Base-by-base conservation (phyloP, 2,797 vertebrate species). In the Peromyscus nudipes region DNA sequence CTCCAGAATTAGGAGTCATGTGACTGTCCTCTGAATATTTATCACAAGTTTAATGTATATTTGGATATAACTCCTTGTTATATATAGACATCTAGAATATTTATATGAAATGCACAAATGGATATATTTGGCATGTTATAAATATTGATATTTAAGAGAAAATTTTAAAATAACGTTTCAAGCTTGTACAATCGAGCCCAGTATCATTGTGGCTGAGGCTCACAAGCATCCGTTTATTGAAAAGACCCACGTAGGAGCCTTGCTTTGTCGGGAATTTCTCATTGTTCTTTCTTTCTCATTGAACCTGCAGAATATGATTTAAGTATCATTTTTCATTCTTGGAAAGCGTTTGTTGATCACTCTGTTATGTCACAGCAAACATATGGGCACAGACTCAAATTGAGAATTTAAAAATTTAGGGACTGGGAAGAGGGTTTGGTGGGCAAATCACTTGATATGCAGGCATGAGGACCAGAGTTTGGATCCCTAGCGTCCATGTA, bases 141-240 rank as follows among this genome's bases (percentile, higher is more conserved):
- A 75, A 81, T 79, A 73, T 23, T 71, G 64, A 65, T 92, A 89
- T 89, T 96, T 91, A 77, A 91, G 82, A 96, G 62, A 76, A 89
- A 77, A 83, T 16, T 65, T 27, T 83, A 89, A 67, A 57, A 16
- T 12, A 91, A 77, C 21, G 71, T 96, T 82, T 82, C 52, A 79
- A 82, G 25, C 52, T 31, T 46, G 27, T 16, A 49, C 21, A n/a
- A 0, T 6, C 27, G 65, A 79, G 31, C 19, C 80, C 40, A 37
- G 13, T 82, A 52, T 29, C 57, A 19, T 16, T 55, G 84, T 46
- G 64, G 52, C 16, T 62, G 57, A 17, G 25, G 52, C 4, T 29
- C 17, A 31, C 14, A 40, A 69, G 23, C 6, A 9, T 12, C 75
- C 25, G 82, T 90, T 90, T 31, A 23, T n/a, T 40, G 71, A 60